Base-by-base conservation (phyloP, 1,140 invertebrate species). In the Cataglyphis hispanica region DNA sequence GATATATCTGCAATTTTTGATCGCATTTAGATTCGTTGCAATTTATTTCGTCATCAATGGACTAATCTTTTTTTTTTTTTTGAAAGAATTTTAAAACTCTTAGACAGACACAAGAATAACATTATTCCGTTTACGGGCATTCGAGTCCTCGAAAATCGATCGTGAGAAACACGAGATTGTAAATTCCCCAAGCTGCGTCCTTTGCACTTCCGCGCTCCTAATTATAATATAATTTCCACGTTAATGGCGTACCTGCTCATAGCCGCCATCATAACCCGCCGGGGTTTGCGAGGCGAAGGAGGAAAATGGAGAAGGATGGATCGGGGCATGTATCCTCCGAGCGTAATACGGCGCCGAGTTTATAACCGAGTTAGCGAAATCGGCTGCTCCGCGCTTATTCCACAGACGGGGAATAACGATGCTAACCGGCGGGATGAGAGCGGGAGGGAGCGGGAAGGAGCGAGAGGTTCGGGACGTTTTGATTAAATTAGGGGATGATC, bases 401-500 rank as follows among this genome's bases (percentile, higher is more conserved):
- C 85, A 50, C 80, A 81, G 69, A 67, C 69, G 40, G 89, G 66
- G 64, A 87, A 90, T 90, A 90, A 90, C 88, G 88, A 87, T 66
- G 85, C 43, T 60, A 86, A 83, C 56, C 75, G 75, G 43, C 40
- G 46, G 56, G 19, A 88, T 86, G 87, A 89, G 83, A n/a, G n/a
- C n/a, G 84, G 61, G 77, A 69, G 56, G 43, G 40, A 72, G 81
- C 76, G 58, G 88, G 81, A 85, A 86, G 86, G 86, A 75, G 86
- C 77, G 72, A 64, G 78, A 77, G 53, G 19, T 40, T 61, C 76
- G n/a, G 50, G 85, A 53, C 66, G 78, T 84, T 89, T 88, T 93
- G 93, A 94, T 94, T 94, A 94, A 94, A 94, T 94, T 94, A 94
- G 89, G 81, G 93, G 90, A 94, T 94, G 85, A 94, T 94, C 92